Evolutionary conservation across 2,797 vertebrate species (phyloP).

Genomic region (Neosalanx taihuensis): DNA sequence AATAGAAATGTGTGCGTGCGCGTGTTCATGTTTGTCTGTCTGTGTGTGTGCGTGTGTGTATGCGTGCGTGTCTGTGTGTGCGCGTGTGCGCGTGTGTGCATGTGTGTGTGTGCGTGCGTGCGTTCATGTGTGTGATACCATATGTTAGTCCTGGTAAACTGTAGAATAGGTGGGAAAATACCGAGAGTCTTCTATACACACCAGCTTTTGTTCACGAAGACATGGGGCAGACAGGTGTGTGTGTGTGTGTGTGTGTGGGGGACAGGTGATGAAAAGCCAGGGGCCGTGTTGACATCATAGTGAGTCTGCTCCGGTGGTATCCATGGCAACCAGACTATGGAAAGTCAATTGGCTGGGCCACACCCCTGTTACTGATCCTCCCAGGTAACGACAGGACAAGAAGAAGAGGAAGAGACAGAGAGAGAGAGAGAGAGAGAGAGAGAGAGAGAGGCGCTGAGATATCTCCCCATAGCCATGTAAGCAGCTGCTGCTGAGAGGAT

Average conservation of each 20-base stretch:
- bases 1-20: background rate
- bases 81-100: background rate
- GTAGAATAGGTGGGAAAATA: background rate
- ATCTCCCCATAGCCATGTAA: background rate
- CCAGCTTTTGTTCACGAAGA: background rate
- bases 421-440: background rate
- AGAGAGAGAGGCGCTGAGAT: background rate
- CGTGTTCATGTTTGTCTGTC: background rate
- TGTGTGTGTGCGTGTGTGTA: background rate
- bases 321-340: constrained; percentile 18
- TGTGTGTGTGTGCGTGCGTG: background rate
- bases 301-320: constrained; percentile 20
- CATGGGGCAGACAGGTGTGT: background rate
- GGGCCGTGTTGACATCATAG: constrained; percentile 23
- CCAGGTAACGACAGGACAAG: constrained; percentile 23
- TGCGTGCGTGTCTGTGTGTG: background rate
- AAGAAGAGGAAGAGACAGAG: constrained; percentile 3
- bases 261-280: background rate
- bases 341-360: background rate
- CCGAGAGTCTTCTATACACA: background rate
- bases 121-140: background rate
- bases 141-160: background rate
- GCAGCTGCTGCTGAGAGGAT: background rate
- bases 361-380: background rate
- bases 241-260: background rate